These are phyloP conservation scores for Girardia tigrina DNA, from an alignment of 2,888 invertebrate species.

Conservation along the genomic window DNA sequence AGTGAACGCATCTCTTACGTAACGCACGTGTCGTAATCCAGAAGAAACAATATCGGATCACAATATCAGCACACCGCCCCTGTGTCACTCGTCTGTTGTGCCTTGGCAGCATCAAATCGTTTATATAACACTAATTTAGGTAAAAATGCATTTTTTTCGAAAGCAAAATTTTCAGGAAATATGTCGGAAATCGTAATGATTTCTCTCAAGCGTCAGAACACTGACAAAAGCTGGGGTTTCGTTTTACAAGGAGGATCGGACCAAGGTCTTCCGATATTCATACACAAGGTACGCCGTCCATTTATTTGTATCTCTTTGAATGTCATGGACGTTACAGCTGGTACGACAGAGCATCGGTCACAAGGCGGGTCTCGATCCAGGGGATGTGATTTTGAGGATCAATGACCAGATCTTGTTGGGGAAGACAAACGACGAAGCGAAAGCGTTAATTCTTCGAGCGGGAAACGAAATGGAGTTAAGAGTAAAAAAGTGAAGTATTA, in stretches of 20 bases:
- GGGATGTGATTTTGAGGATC: slow-evolving; percentile 13
- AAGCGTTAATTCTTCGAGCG: slow-evolving; percentile 18
- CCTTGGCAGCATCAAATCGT: no score
- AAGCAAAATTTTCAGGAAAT: neutral
- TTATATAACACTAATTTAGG: no score
- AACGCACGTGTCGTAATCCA: no score
- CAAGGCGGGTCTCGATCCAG: slow-evolving; percentile 25
- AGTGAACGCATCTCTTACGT: no score
- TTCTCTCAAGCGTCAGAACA: neutral
- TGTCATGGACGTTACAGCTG: no score
- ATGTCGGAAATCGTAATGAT: neutral
- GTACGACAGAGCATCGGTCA: neutral
- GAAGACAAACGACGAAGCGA: neutral
- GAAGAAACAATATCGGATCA: no score
- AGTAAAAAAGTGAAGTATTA: slow-evolving; percentile 26
- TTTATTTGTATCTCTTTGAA: neutral
- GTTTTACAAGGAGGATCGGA: slow-evolving; percentile 14
- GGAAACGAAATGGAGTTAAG: slow-evolving; percentile 26
- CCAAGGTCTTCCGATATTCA: slow-evolving; percentile 16
- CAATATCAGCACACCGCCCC: no score
- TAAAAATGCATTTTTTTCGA: neutral
- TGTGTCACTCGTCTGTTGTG: no score
- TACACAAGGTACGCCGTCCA: neutral
- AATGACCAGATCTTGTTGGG: neutral
- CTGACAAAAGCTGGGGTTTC: slow-evolving; percentile 27